phyloP scores from a whole-genome alignment of 2,888 invertebrate species.

The Euproctis similis region DNA sequence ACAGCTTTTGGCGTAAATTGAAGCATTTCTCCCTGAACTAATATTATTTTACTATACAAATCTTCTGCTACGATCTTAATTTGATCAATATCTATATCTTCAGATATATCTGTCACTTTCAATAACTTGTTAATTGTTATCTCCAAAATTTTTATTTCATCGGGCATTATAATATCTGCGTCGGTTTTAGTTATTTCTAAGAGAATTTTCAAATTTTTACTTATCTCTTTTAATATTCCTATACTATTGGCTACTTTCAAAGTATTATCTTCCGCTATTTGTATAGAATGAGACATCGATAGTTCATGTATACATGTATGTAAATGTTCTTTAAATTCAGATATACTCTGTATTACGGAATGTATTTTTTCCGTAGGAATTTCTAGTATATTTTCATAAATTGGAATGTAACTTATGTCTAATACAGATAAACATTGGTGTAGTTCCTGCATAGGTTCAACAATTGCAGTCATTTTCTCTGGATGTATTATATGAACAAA shows the following conservation, averaged over 20 bases:
- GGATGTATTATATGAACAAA: constrained; percentile 29
- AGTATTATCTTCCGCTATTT: constrained; percentile 44
- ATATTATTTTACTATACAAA: constrained; percentile 41
- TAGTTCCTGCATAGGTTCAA: constrained; percentile 54
- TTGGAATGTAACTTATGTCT: constrained; percentile 55
- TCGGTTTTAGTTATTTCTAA: constrained; percentile 29
- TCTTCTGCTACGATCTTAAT: constrained; percentile 48
- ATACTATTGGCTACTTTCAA: constrained; percentile 52
- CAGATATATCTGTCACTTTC: constrained; percentile 38
- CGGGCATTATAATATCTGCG: constrained; percentile 5
- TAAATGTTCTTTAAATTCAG: constrained; percentile 49
- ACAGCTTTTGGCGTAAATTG: constrained; percentile 36
- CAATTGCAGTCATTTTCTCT: constrained; percentile 44
- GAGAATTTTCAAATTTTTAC: constrained; percentile 41
- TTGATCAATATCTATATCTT: constrained; percentile 41
- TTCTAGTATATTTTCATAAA: constrained; percentile 54
- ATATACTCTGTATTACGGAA: constrained; percentile 43
- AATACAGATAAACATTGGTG: constrained; percentile 51
- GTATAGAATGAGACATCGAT: constrained; percentile 34
- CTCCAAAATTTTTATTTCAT: constrained; percentile 32
- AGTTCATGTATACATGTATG: constrained; percentile 46
- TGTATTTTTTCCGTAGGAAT: constrained; percentile 47
- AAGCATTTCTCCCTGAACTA: constrained; percentile 50
- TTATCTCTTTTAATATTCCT: constrained; percentile 38
- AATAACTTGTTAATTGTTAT: constrained; percentile 37